These are phyloP conservation scores for Pogona vitticeps DNA, from an alignment of 2,113 vertebrate species.

Conservation along the genomic window DNA sequence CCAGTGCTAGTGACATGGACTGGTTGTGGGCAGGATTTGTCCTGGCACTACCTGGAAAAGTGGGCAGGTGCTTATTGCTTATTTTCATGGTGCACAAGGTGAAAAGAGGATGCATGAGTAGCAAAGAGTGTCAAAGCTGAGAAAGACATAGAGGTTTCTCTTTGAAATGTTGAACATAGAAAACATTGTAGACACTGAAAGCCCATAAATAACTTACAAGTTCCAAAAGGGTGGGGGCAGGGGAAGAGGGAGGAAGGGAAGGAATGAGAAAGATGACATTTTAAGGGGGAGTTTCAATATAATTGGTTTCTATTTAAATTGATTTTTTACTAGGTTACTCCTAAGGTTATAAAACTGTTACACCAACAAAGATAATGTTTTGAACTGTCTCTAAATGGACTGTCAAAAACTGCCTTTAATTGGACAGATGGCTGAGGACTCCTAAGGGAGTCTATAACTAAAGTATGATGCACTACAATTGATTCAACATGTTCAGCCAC, in stretches of 20 bases:
- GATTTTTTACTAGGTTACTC: neutral
- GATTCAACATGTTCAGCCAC: neutral
- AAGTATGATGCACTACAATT: slow-evolving; percentile 26
- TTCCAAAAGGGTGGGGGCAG: neutral
- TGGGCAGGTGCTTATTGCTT: no score
- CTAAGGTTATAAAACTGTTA: slow-evolving; percentile 7
- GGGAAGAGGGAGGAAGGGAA: no score
- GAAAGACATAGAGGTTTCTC: neutral
- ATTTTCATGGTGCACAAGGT: neutral
- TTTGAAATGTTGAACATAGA: neutral
- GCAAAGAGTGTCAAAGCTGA: neutral
- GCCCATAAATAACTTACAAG: neutral
- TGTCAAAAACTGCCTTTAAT: slow-evolving; percentile 19
- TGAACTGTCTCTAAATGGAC: slow-evolving; percentile 4
- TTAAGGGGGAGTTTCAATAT: neutral
- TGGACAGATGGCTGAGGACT: slow-evolving; percentile 13
- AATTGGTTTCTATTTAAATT: slow-evolving; percentile 1
- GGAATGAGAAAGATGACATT: neutral
- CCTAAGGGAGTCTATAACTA: slow-evolving; percentile 16
- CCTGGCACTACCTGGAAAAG: no score
- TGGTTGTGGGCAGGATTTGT: no score
- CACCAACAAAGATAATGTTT: neutral
- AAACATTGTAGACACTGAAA: neutral
- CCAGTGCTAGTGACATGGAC: no score
- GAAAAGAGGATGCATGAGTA: neutral